Percentiles rank a stretch among this genome's conserved stretches.
Conservation (phyloP, 2,797 vertebrate species). For the Lagodon rhomboides region DNA sequence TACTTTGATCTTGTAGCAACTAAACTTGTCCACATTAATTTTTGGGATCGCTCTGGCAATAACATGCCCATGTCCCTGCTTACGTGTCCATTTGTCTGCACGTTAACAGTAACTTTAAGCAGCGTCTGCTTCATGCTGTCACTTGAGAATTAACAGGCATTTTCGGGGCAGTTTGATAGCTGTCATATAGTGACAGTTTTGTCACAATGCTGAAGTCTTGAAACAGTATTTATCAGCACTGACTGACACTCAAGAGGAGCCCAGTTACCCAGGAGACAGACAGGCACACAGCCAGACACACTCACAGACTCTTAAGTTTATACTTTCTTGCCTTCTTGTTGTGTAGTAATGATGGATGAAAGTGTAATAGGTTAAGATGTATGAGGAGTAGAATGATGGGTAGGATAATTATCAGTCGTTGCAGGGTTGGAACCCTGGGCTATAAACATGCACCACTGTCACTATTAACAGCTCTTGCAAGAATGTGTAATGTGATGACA, state of each 20-base stretch:
- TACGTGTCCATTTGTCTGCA: conserved; percentile 16
- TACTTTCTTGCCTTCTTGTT: conserved; percentile 25
- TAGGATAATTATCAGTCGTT: conserved; percentile 81
- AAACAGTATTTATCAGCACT: conserved; percentile 57
- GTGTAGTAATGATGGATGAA: conserved; percentile 33
- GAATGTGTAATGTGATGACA: neutral
- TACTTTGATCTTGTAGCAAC: conserved; percentile 21
- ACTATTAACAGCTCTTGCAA: conserved; percentile 19
- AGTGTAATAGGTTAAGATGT: conserved; percentile 24
- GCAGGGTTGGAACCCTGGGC: conserved; percentile 72
- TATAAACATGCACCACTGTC: conserved; percentile 80
- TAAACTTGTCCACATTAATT: neutral
- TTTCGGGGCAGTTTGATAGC: conserved; percentile 56
- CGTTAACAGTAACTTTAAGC: conserved; percentile 16
- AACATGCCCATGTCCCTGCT: neutral
- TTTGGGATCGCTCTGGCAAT: neutral
- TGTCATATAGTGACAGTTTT: conserved; percentile 62
- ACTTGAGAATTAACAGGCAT: conserved; percentile 42
- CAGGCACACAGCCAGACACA: conserved; percentile 4
- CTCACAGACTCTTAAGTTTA: conserved; percentile 13
- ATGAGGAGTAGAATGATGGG: conserved; percentile 32
- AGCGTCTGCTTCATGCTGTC: conserved; percentile 30
- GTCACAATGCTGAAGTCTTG: conserved; percentile 56
- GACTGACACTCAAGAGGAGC: conserved; percentile 65
- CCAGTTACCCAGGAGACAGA: conserved; percentile 52